Evolutionary conservation across 2,113 vertebrate species (phyloP), one percentile per base, ranked within the genome.

Genomic region (Nycticebus coucang): DNA sequence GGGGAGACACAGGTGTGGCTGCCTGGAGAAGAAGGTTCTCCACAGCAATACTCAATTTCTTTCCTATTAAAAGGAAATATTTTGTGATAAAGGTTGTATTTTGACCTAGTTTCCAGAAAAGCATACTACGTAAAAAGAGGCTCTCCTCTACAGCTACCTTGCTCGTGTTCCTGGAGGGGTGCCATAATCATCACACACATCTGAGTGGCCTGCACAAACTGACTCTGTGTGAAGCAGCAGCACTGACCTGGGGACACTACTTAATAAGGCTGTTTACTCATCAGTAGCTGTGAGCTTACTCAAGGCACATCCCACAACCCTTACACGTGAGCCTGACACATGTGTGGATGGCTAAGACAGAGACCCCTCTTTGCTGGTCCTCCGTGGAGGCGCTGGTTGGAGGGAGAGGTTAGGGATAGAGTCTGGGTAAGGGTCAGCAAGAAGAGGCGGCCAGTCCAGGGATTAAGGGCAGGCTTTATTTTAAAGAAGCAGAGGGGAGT

Each of bases 41-140:
- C 53, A 64, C 10, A 88, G 66, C 55, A 74, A 87, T 21, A 75
- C 35, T 35, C 59, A 35, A 33, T 79, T 86, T 68, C 64, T 79
- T 95, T 71, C 55, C 64, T 86, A 37, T 13, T 69, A 91, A 30
- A 41, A 41, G 41, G 41, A 41, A 41, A 41, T 41, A 41, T 41
- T 41, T 41, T 41, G 41, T 41, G 5, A 41, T 41, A 41, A 41
- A 33, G 62, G 21, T 7, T 28, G 19, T 71, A 89, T 86, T 85
- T 94, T 96, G 24, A 93, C 84, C 84, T 81, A 60, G 41, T 91
- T 95, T 41, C 68, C 55, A 77, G 87, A 28, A 87, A 94, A 89
- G 10, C 69, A 55, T 45, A 30, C 66, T 35, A 10, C 9, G 26
- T 68, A 77, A 87, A 89, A 89, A 79, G n/a, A 80, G 74, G 85